Evolutionary conservation across 2,113 vertebrate species (phyloP), one percentile per base, ranked within the genome.

Genomic region (Pseudopodoces humilis): DNA sequence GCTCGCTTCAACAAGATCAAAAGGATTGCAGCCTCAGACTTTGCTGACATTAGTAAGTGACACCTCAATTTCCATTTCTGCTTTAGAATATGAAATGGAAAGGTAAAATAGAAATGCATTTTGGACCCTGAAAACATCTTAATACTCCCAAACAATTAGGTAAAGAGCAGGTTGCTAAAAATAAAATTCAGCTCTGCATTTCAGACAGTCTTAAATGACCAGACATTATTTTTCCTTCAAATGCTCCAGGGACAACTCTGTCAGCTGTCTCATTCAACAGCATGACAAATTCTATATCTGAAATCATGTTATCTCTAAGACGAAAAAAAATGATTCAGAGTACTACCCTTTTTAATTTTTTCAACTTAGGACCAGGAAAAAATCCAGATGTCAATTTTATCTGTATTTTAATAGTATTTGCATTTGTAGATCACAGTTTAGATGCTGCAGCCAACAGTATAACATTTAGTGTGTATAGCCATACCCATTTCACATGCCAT

Each of bases 1-100:
- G 99, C 99, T 17, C 98, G 99, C 62, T 99, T 99, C 97, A 99
- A 99, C 98, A 98, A 98, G 98, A 99, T 99, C 70, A 98, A 98
- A 80, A 99, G 98, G 97, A 98, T 99, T 46, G 98, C 97, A 16
- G 98, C 94, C 63, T 99, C 98, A 46, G 99, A 99, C 92, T 99
- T 99, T 67, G 97, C 98, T 30, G 98, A 99, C 60, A 98, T 99
- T 6, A 96, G 99, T 99, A 96, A 98, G 99, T 98, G 92, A 79
- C 27, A 2, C 24, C 88, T 37, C 39, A 6, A 9, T 5, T 18
- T 21, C 28, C 9, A 20, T 20, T 46, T 30, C 53, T 21, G 2
- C 2, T 68, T 27, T 17, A 72, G 13, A 68, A 35, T 2, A 35
- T 2, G 0, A 86, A 39, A 7, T 15, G 10, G 9, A 21, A 72